Percentiles rank a stretch among this genome's conserved stretches.
Conservation (phyloP, 2,888 invertebrate genomes). For the Campopleginae sp. region DNA sequence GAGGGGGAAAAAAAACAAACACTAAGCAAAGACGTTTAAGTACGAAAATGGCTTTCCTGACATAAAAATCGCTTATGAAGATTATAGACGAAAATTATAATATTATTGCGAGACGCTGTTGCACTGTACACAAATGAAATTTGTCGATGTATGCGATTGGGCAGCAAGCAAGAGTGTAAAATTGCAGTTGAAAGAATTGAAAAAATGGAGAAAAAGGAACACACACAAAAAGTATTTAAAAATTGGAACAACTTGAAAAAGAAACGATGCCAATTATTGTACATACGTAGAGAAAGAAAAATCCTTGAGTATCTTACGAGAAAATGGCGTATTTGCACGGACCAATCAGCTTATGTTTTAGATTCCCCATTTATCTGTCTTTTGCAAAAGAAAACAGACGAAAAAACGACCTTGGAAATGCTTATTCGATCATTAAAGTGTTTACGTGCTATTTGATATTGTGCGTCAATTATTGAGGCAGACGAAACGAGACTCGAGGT, state of each 20-base stretch:
- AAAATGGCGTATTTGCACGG: constrained; percentile 66
- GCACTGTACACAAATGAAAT: constrained; percentile 45
- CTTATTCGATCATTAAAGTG: constrained; percentile 46
- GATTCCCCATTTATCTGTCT: constrained; percentile 13
- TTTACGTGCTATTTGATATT: constrained; percentile 39
- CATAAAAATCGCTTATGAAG: not conserved
- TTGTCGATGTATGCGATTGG: constrained; percentile 27
- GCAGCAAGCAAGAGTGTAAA: constrained; percentile 9
- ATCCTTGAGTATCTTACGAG: constrained; percentile 53
- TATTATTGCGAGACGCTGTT: constrained; percentile 35
- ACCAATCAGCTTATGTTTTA: constrained; percentile 62
- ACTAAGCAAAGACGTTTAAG: not conserved
- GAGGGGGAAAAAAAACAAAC: not conserved
- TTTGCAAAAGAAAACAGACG: not conserved
- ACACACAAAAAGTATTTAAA: constrained; percentile 15
- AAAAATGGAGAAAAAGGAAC: not conserved
- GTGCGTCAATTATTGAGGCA: constrained; percentile 30
- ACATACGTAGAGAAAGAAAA: constrained; percentile 56
- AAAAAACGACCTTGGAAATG: constrained; percentile 8
- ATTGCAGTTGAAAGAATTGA: not conserved
- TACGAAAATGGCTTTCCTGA: not conserved
- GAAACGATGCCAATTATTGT: constrained; percentile 61
- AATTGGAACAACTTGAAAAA: constrained; percentile 17
- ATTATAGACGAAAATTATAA: constrained; percentile 15
- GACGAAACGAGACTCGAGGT: constrained; percentile 15